A percentile compares a stretch with the other conserved stretches of the same genome.
Evolutionary conservation across 2,888 invertebrate species (phyloP).

Genomic region (Ichneumon xanthorius): DNA sequence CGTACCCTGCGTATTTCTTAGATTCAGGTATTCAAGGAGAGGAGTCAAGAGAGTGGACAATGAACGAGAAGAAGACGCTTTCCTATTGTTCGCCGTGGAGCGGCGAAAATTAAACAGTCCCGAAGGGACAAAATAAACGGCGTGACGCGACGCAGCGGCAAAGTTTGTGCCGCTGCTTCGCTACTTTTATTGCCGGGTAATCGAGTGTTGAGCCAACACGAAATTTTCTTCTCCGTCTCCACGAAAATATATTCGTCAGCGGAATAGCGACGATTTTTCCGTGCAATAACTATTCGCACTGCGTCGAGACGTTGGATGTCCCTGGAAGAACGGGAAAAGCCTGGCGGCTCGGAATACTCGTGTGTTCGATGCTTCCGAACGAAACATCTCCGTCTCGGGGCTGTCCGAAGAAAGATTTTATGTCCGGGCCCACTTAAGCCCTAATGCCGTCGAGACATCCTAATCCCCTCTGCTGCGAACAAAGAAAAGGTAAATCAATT

Average conservation of each 20-base stretch:
- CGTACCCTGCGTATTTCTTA: neutral
- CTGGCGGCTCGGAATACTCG: neutral
- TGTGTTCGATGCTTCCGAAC: neutral
- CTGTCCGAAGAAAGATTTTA: constrained; percentile 5
- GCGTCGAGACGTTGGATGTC: neutral
- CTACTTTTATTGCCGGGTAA: constrained; percentile 38
- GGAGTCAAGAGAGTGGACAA: constrained; percentile 18
- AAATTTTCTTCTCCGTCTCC: neutral
- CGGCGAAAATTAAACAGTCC: constrained; percentile 23
- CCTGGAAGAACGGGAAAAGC: neutral
- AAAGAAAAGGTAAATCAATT: neutral
- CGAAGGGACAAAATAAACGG: neutral
- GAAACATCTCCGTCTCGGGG: neutral
- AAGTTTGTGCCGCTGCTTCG: neutral
- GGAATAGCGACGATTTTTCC: neutral
- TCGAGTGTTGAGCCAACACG: constrained; percentile 34
- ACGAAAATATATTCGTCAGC: constrained; percentile 5
- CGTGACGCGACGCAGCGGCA: constrained; percentile 5
- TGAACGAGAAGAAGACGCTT: neutral
- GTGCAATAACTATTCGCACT: neutral
- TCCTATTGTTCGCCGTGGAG: neutral
- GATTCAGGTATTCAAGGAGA: neutral
- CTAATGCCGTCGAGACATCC: constrained; percentile 12
- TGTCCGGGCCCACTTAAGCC: neutral
- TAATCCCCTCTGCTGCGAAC: constrained; percentile 6